A percentile compares a stretch with the other conserved stretches of the same genome.
phyloP scores from a whole-genome alignment of 1,140 invertebrate species.

The Zaprionus vittiger region DNA sequence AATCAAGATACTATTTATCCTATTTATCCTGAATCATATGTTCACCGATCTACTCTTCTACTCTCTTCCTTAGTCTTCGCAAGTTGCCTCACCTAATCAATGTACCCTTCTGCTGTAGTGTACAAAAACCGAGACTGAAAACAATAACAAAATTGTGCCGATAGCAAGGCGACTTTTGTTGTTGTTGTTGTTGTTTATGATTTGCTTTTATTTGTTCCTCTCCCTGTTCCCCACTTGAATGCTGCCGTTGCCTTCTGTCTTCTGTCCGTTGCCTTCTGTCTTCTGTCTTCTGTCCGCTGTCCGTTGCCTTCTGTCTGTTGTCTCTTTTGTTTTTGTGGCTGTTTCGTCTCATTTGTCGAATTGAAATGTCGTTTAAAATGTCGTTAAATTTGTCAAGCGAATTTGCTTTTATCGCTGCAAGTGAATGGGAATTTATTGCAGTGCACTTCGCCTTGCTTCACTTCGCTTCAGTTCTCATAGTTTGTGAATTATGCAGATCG shows the following conservation, averaged over 20 bases:
- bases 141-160: conserved; percentile 34
- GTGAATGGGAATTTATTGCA: conserved; percentile 18
- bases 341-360: conserved; percentile 6
- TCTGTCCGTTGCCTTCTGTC: not conserved
- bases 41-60: no score
- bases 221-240: not conserved
- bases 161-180: conserved; percentile 25
- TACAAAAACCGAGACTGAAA: not conserved
- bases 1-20: no score
- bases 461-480: conserved; percentile 25
- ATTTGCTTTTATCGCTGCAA: conserved; percentile 1
- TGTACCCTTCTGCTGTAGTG: not conserved
- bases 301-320: not conserved
- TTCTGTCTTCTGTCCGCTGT: not conserved
- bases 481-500: conserved; percentile 52
- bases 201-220: conserved; percentile 14
- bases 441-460: conserved; percentile 13
- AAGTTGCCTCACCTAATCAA: no score
- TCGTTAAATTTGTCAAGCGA: conserved; percentile 10
- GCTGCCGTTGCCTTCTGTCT: not conserved
- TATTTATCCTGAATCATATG: no score
- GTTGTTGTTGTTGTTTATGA: conserved; percentile 21
- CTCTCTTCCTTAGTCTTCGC: no score
- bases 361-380: conserved; percentile 16
- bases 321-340: not conserved